phyloP scores from a whole-genome alignment of 23 tunicate species.

The Ascidia mentula region DNA sequence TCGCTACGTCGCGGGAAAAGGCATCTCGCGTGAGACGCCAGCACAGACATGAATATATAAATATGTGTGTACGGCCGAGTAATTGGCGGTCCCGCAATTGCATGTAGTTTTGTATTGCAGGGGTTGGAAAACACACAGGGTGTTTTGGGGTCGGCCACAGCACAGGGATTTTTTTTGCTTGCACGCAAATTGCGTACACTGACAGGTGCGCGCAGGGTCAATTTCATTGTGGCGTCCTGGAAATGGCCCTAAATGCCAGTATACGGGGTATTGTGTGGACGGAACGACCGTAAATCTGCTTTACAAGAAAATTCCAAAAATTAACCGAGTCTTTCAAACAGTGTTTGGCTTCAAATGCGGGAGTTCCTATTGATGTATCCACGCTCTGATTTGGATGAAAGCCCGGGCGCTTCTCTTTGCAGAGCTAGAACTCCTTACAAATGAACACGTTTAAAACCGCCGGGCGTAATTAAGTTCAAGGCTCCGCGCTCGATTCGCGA shows the following conservation, averaged over 20 bases:
- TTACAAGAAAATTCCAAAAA: no score
- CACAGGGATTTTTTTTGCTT: neutral
- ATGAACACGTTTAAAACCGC: neutral
- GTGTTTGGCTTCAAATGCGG: no score
- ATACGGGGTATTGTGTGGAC: no score
- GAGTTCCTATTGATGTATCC: no score
- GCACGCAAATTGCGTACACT: neutral
- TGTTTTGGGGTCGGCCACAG: no score
- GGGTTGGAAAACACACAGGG: neutral
- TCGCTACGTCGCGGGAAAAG: neutral
- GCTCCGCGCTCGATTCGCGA: neutral
- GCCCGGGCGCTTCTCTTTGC: no score
- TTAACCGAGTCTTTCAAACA: no score
- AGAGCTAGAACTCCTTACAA: no score
- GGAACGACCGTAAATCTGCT: no score
- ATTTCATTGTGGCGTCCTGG: neutral
- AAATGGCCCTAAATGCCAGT: conserved; percentile 1
- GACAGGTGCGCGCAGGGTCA: conserved; percentile 3
- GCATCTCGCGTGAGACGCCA: neutral
- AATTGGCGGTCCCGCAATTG: neutral
- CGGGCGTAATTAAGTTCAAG: neutral
- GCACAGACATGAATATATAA: neutral
- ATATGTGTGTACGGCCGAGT: neutral
- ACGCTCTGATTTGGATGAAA: no score
- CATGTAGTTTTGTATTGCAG: neutral